Percentiles rank a stretch among this genome's conserved stretches.
Evolutionary conservation across 2,888 invertebrate genomes (phyloP).

Genomic region (Didymodactylos carnosus): DNA sequence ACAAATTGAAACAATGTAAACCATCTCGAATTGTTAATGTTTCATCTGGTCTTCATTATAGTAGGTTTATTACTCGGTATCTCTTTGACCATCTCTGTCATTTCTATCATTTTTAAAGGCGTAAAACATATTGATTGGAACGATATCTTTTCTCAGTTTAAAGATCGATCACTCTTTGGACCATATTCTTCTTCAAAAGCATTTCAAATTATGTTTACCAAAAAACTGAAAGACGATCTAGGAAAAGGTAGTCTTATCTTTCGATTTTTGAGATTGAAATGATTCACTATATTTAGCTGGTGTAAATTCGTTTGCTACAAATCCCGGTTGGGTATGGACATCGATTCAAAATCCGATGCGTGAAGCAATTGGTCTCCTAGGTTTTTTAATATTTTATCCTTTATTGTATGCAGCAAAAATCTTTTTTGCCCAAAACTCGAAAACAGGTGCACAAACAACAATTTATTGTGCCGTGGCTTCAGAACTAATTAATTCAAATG

Average conservation of each 20-base stretch:
- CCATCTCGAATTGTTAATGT: slow-evolving; percentile 29
- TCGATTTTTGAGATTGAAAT: not conserved
- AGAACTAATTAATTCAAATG: not conserved
- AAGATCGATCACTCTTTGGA: not conserved
- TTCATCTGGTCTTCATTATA: slow-evolving; percentile 22
- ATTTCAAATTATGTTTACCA: not conserved
- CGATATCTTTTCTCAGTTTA: not conserved
- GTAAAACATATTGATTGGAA: not conserved
- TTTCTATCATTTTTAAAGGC: too few relatives aligned
- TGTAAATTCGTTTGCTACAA: not conserved
- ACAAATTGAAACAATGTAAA: slow-evolving; percentile 24
- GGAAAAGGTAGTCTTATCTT: not conserved
- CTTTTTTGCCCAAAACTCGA: not conserved
- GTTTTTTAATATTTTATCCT: not conserved
- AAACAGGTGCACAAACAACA: not conserved
- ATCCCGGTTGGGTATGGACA: not conserved
- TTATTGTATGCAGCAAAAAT: not conserved
- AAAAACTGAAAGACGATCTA: not conserved
- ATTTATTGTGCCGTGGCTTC: not conserved
- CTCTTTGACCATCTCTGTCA: too few relatives aligned
- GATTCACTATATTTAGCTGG: not conserved
- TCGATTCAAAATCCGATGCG: not conserved
- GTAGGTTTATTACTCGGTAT: too few relatives aligned
- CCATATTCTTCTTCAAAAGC: not conserved
- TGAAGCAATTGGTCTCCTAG: not conserved